These are phyloP conservation scores for Trichechus manatus DNA, from an alignment of 2,113 vertebrate species.

Conservation along the genomic window DNA sequence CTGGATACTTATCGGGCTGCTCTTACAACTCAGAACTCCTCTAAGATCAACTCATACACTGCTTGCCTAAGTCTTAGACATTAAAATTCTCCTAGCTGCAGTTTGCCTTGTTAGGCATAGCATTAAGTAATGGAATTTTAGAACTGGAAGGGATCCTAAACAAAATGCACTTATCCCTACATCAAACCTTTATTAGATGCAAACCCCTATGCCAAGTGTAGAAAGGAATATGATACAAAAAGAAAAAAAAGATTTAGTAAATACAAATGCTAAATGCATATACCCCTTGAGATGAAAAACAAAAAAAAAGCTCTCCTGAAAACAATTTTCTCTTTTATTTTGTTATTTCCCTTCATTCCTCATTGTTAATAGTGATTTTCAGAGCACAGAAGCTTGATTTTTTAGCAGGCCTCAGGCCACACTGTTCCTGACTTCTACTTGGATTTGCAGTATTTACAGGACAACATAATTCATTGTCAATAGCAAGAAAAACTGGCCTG, in stretches of 20 bases:
- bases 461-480: background rate
- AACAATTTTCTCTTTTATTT: no score
- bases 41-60: background rate
- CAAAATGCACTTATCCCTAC: background rate
- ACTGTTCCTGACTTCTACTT: background rate
- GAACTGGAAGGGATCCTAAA: background rate
- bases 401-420: background rate
- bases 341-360: no score
- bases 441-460: background rate
- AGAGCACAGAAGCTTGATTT: no score
- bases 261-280: background rate
- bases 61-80: background rate
- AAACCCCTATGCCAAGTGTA: accelerated
- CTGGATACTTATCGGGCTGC: background rate
- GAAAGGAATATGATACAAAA: background rate
- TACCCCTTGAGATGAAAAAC: background rate
- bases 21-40: background rate
- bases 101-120: background rate
- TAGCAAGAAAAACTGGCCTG: background rate
- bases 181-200: background rate
- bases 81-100: background rate
- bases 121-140: no score
- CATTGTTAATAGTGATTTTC: no score
- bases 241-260: no score
- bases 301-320: background rate